Evolutionary conservation across 1,140 invertebrate species (phyloP).

Genomic region (Neuroterus valhalla): DNA sequence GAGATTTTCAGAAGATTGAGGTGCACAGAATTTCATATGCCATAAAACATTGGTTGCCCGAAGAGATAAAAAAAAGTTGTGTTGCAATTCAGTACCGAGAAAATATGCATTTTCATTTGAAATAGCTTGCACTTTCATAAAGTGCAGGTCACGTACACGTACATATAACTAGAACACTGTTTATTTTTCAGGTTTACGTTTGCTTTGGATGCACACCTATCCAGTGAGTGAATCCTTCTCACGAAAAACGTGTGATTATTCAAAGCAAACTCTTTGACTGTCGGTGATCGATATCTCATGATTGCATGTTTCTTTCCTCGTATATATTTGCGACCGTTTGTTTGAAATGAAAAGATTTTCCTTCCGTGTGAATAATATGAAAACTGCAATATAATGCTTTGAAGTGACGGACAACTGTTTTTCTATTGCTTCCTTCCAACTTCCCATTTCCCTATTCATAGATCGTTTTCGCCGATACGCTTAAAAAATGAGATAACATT

Average conservation of each 20-base stretch:
- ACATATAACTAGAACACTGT: neutral
- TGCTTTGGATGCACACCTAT: neutral
- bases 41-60: too few relatives aligned
- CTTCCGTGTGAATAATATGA: neutral
- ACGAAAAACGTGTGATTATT: constrained; percentile 9
- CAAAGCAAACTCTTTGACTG: neutral
- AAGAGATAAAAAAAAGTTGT: neutral
- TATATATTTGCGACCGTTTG: neutral
- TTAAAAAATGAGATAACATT: neutral
- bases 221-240: neutral
- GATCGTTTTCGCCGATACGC: too few relatives aligned
- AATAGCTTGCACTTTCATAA: neutral
- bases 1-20: too few relatives aligned
- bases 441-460: too few relatives aligned
- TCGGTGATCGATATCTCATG: neutral
- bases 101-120: neutral
- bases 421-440: neutral
- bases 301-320: neutral
- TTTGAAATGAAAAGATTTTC: neutral
- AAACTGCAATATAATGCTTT: too few relatives aligned
- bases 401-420: neutral
- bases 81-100: neutral
- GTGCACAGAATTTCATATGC: too few relatives aligned
- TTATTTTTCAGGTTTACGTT: constrained; percentile 3
- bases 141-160: neutral